Evolutionary conservation across 2,888 invertebrate genomes (phyloP), one percentile per base, ranked within the genome.

Genomic region (Erebia aethiops): DNA sequence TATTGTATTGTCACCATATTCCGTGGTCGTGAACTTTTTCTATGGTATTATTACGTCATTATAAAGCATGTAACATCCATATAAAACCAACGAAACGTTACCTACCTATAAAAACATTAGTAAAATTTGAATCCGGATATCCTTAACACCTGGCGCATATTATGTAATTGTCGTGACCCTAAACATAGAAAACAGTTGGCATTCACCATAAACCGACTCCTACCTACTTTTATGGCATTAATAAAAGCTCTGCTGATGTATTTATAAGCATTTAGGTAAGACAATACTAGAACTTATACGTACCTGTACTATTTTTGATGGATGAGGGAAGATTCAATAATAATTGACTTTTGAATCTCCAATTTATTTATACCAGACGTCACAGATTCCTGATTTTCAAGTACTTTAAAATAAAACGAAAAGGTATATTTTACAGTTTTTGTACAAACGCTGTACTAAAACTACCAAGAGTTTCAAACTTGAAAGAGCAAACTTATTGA

Each of bases 111-210:
- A 51, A n/a, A 14, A 51, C 61, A 72, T 69, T 71, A 62, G 49
- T 41, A 13, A 49, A 65, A 71, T 69, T 65, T 60, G 46, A 41
- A n/a, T 61, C 69, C 54, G 69, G 69, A 72, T 66, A 69, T 62
- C n/a, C 69, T 56, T 26, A n/a, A 65, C 66, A 51, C 46, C 57
- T 46, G 11, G n/a, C 35, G 61, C 61, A 61, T 72, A 57, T 35
- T 16, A 11, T 35, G 41, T 56, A 18, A 58, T 58, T 58, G 35
- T 35, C 11, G 46, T 46, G 4, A 46, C 16, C 9, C 18, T 51
- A 51, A 51, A 16, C 54, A 16, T 10, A 18, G 51, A 14, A 54
- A 54, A 16, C 11, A 10, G n/a, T 8, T 2, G 8, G 16, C 10
- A 16, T 54, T 18, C 16, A 18, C 18, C 2, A 54, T 10, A 10